Base-by-base conservation (phyloP, 2,888 invertebrate species). In the Plebejus melissa region DNA sequence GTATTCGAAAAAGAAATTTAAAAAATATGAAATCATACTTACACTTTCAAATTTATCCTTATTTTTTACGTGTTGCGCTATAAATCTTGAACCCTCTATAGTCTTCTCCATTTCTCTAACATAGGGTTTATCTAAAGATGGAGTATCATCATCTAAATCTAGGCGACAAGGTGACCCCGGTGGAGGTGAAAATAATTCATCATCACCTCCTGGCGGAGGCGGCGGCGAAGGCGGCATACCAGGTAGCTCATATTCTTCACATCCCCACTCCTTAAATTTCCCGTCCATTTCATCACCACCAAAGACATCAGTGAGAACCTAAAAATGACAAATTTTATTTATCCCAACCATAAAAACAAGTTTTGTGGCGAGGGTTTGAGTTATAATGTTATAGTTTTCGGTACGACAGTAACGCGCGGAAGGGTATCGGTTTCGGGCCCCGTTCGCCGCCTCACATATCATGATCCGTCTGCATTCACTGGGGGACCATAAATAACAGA, bases 31-130 rank as follows among this genome's bases (percentile, higher is more conserved):
- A 7, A 72, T 11, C 69, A 76, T 86, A 96, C 97, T 96, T 94
- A 98, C 98, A 91, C 96, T 97, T 91, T 98, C 98, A 90, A 98
- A 98, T 89, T 97, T 97, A 93, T 98, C 98, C 93, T 98, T 97
- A 94, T 98, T 98, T 91, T 96, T 97, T 89, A 98, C 97, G 90
- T 98, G 98, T 93, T 98, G 98, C 86, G 98, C 98, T 94, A 98
- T 98, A 91, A 98, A 98, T 85, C 97, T 96, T 81, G 98, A 97
- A 83, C 98, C 98, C 87, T 97, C 97, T 90, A 98, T 96, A 84
- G 98, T 97, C 90, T 97, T 97, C 91, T 98, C 98, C 95, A 98
- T 96, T 91, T 97, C 97, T 87, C 96, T 95, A 81, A 97, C 95
- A 82, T 95, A 96, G 79, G 96, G 96, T 89, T 97, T 96, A 84